Base-by-base conservation (phyloP, 2,888 invertebrate species). In the Nasonovia ribisnigri region DNA sequence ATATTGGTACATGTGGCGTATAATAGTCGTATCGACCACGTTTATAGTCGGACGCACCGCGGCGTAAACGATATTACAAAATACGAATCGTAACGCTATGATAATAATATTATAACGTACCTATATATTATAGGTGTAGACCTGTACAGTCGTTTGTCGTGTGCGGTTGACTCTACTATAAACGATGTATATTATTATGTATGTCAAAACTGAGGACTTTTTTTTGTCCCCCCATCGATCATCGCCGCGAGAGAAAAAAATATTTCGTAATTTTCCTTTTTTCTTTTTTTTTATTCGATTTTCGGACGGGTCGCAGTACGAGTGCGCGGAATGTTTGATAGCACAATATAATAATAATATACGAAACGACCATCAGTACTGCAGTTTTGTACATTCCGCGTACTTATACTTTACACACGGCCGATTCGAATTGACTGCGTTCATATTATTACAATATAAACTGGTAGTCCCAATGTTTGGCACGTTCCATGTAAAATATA, bases 11-110 rank as follows among this genome's bases (percentile, higher is more conserved):
- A 24, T 51, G 13, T 11, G n/a, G 13, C 36, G 36, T 36, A 16
- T 36, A 77, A 36, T 20, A 77, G 36, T 51, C 88, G 88, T 92
- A 92, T 88, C 77, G 60, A 87, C 87, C 87, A 57, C n/a, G 16
- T 46, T 10, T 46, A 46, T 10, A 46, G 46, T 46, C 42, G 43
- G 48, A 54, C 11, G 43, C 84, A 24, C 42, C 6, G 48, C 46
- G 57, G 36, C 46, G 16, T 84, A 36, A 57, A 57, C 43, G 86
- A 60, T 60, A 48, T 46, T n/a, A 24, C 13, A 48, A 86, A 86
- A n/a, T 60, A 29, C 16, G 86, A 77, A 77, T 77, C 36, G 36
- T 77, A 77, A 36, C 6, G 20, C 36, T 36, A 20, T 77, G 20
- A 77, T 36, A 77, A 77, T 36, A 77, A 57, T 57, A 57, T 26